Base-by-base conservation (phyloP, 2,888 invertebrate species). In the Torymus tubicola region DNA sequence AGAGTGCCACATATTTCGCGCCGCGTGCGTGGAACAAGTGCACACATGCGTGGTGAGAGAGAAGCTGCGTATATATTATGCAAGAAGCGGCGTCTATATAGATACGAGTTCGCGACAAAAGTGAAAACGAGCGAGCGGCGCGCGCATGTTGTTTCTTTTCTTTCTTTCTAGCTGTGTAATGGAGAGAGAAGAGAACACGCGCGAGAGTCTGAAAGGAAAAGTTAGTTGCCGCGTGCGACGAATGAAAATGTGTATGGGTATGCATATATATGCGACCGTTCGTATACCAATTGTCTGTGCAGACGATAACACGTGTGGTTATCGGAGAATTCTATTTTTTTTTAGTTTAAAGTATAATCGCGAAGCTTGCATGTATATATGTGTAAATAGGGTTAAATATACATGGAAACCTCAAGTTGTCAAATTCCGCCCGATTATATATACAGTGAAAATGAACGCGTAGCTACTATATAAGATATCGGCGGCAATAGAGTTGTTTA, bases 401-500 rank as follows among this genome's bases (percentile, higher is more conserved):
- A 42, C 5, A 8, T 8, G 42, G 42, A 42, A 42, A 42, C 1
- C 21, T 21, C 21, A 21, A 8, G 5, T 8, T 8, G 42, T 42
- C 42, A 8, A 42, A 42, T 42, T 42, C 42, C 10, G 42, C 42
- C 1, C 31, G 31, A 31, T 31, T 3, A 5, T 42, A 8, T 8
- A 3, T 31, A 5, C 5, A 31, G 21, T 31, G 5, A 5, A 31
- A 5, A 31, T 0, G 31, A 31, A 16, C 16, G 53, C 69, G 63
- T 64, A 60, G 13, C 42, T 42, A 21, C n/a, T 58, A n/a, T n/a
- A 57, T 42, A 8, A 73, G 74, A 80, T 63, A 76, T 53, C 67
- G 55, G 52, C 61, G 42, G 72, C 68, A 80, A 80, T 72, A 80
- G 76, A 80, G 31, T 76, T 80, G 76, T 80, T 80, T 80, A 72